A percentile compares a stretch with the other conserved stretches of the same genome.
phyloP scores from a whole-genome alignment of 2,888 invertebrate genomes.

The Carterocephalus palaemon region DNA sequence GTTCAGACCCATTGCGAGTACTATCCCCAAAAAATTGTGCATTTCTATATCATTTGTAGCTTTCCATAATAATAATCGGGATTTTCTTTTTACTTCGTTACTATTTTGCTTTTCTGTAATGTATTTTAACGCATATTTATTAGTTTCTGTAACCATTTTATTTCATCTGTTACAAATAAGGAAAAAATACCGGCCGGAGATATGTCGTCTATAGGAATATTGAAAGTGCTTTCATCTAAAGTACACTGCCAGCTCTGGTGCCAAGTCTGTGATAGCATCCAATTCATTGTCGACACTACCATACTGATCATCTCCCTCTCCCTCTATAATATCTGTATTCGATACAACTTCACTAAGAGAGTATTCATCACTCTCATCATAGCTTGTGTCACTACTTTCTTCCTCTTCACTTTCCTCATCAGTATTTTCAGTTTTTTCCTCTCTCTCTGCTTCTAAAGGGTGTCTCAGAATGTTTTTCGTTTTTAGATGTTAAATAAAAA shows the following conservation, averaged over 20 bases:
- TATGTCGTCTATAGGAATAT: constrained; percentile 27
- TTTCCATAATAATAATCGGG: constrained; percentile 25
- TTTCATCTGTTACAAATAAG: constrained; percentile 22
- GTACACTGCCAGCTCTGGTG: constrained; percentile 25
- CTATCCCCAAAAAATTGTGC: constrained; percentile 23
- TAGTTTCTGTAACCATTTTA: constrained; percentile 20
- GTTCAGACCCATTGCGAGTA: constrained; percentile 28
- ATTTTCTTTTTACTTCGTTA: constrained; percentile 21
- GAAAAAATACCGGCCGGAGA: constrained; percentile 18
- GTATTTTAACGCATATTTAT: constrained; percentile 22
- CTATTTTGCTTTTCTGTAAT: constrained; percentile 16
- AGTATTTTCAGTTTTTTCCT: constrained; percentile 21
- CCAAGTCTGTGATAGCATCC: constrained; percentile 22
- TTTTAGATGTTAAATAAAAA: too few relatives aligned
- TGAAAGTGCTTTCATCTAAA: constrained; percentile 27
- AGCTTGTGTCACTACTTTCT: constrained; percentile 13
- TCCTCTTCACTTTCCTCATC: constrained; percentile 5
- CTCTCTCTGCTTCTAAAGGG: constrained; percentile 21
- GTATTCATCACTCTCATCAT: constrained; percentile 20
- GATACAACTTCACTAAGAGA: constrained; percentile 29
- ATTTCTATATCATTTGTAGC: constrained; percentile 27
- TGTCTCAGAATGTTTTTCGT: too few relatives aligned
- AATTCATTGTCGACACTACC: constrained; percentile 10
- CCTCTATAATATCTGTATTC: constrained; percentile 24
- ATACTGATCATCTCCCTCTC: constrained; percentile 20